Evolutionary conservation across 2,113 vertebrate genomes (phyloP).

Genomic region (Aptenodytes forsteri): DNA sequence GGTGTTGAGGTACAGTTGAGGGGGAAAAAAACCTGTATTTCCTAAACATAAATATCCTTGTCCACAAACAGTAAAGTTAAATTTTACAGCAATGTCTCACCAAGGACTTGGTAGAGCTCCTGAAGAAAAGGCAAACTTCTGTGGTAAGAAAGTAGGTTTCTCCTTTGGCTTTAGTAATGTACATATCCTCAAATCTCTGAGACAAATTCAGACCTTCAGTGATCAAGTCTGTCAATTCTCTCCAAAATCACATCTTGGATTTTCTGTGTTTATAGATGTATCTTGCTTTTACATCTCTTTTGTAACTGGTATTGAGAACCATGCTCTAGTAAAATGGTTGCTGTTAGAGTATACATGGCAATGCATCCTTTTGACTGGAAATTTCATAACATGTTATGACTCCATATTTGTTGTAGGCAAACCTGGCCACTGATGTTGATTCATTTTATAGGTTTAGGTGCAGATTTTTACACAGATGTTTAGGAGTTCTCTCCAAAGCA

Average conservation of each 20-base stretch:
- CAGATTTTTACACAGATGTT: neutral
- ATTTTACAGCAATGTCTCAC: neutral
- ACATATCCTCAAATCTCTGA: neutral
- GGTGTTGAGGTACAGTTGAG: neutral
- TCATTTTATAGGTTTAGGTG: neutral
- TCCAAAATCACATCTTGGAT: neutral
- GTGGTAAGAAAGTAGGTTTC: neutral
- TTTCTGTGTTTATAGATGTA: neutral
- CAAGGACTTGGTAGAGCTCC: neutral
- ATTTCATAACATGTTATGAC: neutral
- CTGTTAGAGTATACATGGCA: neutral
- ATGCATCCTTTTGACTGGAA: neutral
- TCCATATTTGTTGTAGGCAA: neutral
- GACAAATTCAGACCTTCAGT: neutral
- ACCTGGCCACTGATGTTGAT: neutral
- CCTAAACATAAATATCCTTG: neutral
- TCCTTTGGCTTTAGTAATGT: neutral
- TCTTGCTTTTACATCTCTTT: neutral
- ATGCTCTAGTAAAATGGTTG: accelerated
- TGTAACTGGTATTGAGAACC: neutral
- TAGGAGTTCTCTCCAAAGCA: neutral
- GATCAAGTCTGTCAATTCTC: neutral
- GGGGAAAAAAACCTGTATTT: neutral
- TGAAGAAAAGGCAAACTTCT: neutral
- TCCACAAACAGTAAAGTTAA: neutral